These are phyloP conservation scores for Macrosoma leucophasiata DNA, from an alignment of 2,888 invertebrate genomes.

Conservation along the genomic window DNA sequence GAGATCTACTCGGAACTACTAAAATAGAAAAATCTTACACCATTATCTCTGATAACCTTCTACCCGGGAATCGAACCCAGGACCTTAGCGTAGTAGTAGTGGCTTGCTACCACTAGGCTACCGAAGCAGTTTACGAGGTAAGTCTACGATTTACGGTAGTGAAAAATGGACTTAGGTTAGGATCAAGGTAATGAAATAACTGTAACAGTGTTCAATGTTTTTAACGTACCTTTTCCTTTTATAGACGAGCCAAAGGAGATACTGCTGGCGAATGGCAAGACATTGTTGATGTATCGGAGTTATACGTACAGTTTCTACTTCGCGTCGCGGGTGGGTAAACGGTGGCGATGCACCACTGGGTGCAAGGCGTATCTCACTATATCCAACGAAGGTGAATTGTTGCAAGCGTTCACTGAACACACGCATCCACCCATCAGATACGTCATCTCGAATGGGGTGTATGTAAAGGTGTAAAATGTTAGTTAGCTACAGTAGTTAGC, in stretches of 20 bases:
- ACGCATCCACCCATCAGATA: constrained; percentile 24
- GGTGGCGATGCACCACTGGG: constrained; percentile 26
- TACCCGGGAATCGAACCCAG: no score
- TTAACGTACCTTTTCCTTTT: constrained; percentile 5
- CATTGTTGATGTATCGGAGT: constrained; percentile 26
- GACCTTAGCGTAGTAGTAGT: no score
- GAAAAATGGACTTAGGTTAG: no score
- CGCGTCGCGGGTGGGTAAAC: constrained; percentile 12
- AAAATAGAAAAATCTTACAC: no score
- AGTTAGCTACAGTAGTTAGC: constrained; percentile 12
- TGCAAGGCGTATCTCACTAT: constrained; percentile 26
- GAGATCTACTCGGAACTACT: no score
- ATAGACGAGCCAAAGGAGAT: constrained; percentile 25
- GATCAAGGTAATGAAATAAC: no score
- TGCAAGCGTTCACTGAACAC: constrained; percentile 18
- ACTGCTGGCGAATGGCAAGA: constrained; percentile 27
- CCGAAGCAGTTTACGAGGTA: no score
- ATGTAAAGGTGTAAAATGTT: constrained; percentile 21
- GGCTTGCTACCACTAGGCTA: no score
- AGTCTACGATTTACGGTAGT: no score
- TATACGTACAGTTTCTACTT: constrained; percentile 30
- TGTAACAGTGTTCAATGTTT: no score
- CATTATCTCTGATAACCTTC: no score
- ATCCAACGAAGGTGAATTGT: constrained; percentile 11
- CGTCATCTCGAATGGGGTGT: constrained; percentile 18